Conservation (phyloP, 1,140 invertebrate genomes). For the Zelostemma sp. region DNA sequence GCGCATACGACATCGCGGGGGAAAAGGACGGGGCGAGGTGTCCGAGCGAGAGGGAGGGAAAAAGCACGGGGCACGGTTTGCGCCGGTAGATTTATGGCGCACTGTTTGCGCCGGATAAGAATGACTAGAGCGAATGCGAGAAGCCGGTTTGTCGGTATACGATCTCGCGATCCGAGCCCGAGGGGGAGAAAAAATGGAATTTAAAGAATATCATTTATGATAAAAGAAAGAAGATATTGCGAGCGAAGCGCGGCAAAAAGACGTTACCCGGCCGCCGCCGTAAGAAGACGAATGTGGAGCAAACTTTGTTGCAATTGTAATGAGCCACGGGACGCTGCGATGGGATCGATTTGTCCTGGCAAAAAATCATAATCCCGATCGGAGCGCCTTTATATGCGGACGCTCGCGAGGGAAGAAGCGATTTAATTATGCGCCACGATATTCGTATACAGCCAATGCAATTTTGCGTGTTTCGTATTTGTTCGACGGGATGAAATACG, state of each 20-base stretch:
- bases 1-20: constrained; percentile 17
- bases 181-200: constrained; percentile 44
- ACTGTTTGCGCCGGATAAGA: constrained; percentile 47
- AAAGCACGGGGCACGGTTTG: constrained; percentile 43
- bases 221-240: constrained; percentile 15
- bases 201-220: constrained; percentile 44
- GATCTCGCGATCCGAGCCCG: constrained; percentile 26
- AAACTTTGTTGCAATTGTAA: constrained; percentile 38
- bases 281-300: constrained; percentile 34
- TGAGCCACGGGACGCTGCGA: constrained; percentile 12
- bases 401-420: background rate
- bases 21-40: constrained; percentile 14
- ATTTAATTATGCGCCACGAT: background rate
- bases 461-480: background rate
- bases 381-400: background rate
- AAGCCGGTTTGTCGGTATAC: constrained; percentile 48
- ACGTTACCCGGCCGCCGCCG: background rate
- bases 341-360: constrained; percentile 21
- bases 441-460: background rate
- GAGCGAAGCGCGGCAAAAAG: constrained; percentile 12
- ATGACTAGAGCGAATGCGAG: constrained; percentile 49
- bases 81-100: constrained; percentile 45
- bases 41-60: constrained; percentile 26
- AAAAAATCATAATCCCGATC: constrained; percentile 28
- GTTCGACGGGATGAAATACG: background rate